Evolutionary conservation across 2,797 vertebrate species (phyloP).

Genomic region (Natrix natrix): DNA sequence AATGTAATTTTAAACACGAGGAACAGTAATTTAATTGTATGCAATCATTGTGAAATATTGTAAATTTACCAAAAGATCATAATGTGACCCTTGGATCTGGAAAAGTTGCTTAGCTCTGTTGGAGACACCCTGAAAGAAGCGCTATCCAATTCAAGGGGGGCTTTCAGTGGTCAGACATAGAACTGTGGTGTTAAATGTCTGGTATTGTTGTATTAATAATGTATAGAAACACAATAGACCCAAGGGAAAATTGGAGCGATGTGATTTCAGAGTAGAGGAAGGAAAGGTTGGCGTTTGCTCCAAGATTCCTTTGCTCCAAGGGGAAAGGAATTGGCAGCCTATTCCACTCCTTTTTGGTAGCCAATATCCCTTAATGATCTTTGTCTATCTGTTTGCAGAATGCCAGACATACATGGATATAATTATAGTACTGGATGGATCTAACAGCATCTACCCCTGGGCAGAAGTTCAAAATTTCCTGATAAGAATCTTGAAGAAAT

Average conservation of each 20-base stretch:
- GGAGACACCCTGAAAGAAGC: neutral
- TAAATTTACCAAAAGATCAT: neutral
- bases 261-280: neutral
- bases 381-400: slow-evolving; percentile 69
- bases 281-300: neutral
- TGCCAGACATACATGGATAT: slow-evolving; percentile 99
- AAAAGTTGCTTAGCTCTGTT: neutral
- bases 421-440: slow-evolving; percentile 95
- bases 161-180: neutral
- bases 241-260: neutral
- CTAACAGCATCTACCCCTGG: slow-evolving; percentile 99
- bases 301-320: neutral
- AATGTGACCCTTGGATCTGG: neutral
- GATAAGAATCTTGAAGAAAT: slow-evolving; percentile 97
- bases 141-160: neutral
- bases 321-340: neutral
- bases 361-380: neutral
- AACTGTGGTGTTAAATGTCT: neutral
- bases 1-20: neutral
- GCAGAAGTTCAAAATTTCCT: slow-evolving; percentile 97
- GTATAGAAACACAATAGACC: neutral
- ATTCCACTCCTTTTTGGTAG: neutral
- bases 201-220: neutral
- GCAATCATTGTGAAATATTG: neutral
- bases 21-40: neutral